Evolutionary conservation across 2,113 vertebrate genomes (phyloP).

Genomic region (Nothoprocta perdicaria): DNA sequence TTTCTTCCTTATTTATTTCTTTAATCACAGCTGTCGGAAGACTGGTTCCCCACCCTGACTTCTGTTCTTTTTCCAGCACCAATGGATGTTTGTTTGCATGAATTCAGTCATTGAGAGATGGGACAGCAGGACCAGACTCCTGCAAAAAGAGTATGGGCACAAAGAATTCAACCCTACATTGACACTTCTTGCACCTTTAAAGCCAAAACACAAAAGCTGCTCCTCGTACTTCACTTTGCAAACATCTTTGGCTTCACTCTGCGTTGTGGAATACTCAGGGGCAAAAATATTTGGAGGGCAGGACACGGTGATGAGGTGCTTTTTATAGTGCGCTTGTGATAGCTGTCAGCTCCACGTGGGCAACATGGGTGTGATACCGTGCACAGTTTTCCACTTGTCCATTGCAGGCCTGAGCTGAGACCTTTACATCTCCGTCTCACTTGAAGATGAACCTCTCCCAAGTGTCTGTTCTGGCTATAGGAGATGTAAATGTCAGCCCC

Average conservation of each 20-base stretch:
- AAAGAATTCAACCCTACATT: neutral
- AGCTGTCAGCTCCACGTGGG: neutral
- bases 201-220: neutral
- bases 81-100: neutral
- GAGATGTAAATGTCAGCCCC: neutral
- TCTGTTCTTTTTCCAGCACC: accelerated
- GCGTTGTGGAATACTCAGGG: neutral
- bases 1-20: neutral
- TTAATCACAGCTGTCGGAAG: neutral
- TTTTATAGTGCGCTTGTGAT: accelerated
- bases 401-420: neutral
- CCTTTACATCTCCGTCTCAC: neutral
- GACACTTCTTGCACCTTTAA: accelerated
- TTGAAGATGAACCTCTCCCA: neutral
- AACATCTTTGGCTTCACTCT: neutral
- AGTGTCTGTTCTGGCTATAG: neutral
- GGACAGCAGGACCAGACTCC: neutral
- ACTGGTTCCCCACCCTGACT: neutral
- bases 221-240: neutral
- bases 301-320: neutral
- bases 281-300: neutral
- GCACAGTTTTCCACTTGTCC: neutral
- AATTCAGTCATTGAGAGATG: accelerated
- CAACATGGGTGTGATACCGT: accelerated
- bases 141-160: neutral